Evolutionary conservation across 1,140 invertebrate species (phyloP).

Genomic region (Ips typographus): DNA sequence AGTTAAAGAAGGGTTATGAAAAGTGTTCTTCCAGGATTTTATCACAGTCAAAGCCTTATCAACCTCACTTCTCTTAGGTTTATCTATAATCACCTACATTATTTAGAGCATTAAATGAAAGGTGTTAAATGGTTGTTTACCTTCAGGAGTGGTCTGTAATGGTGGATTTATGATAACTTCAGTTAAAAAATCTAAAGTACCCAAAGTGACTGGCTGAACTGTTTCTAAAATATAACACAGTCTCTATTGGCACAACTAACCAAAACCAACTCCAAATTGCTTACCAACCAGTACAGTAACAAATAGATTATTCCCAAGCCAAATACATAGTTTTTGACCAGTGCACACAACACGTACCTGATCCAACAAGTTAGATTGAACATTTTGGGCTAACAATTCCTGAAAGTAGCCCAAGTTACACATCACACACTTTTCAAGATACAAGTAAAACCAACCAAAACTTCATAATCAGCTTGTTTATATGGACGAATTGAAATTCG

Average conservation of each 20-base stretch:
- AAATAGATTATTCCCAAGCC: constrained; percentile 57
- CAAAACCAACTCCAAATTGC: constrained; percentile 11
- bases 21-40: too few species aligned
- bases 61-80: too few species aligned
- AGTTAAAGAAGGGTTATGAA: too few species aligned
- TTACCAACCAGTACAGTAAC: constrained; percentile 56
- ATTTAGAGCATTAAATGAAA: too few species aligned
- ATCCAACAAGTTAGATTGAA: constrained; percentile 58
- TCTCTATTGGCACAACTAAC: neutral
- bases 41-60: too few species aligned
- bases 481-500: constrained; percentile 43
- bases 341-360: constrained; percentile 57
- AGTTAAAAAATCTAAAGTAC: constrained; percentile 46
- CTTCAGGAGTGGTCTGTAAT: too few species aligned
- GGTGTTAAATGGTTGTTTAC: too few species aligned
- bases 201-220: constrained; percentile 44
- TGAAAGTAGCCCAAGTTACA: constrained; percentile 39
- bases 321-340: constrained; percentile 58
- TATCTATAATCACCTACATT: too few species aligned
- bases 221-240: constrained; percentile 40
- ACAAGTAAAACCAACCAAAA: constrained; percentile 43
- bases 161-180: constrained; percentile 46
- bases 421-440: neutral
- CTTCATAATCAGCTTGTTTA: constrained; percentile 45
- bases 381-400: constrained; percentile 57